phyloP scores from a whole-genome alignment of 2,113 vertebrate genomes.

The Canis aureus region DNA sequence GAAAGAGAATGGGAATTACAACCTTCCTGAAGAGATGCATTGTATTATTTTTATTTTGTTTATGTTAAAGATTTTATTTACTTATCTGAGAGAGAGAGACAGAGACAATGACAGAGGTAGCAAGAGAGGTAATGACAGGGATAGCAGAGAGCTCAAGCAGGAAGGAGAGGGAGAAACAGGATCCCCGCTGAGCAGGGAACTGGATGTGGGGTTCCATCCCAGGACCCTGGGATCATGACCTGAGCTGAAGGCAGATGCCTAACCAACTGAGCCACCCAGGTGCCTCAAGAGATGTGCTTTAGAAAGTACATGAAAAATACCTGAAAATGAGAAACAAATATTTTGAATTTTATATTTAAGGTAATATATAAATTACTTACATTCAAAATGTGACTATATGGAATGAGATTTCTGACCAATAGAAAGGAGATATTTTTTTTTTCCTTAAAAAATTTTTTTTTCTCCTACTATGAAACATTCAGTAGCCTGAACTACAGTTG shows the following conservation, averaged over 20 bases:
- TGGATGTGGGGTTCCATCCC: too few relatives aligned
- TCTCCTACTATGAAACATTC: not conserved
- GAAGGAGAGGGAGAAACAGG: too few relatives aligned
- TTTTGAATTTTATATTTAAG: constrained; percentile 51
- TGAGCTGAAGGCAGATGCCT: too few relatives aligned
- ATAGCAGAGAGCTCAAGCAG: too few relatives aligned
- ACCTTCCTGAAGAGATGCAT: not conserved
- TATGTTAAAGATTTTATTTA: too few relatives aligned
- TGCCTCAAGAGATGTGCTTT: not conserved
- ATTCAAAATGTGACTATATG: constrained; percentile 16
- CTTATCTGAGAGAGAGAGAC: too few relatives aligned
- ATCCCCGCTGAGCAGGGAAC: too few relatives aligned
- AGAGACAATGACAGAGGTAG: too few relatives aligned
- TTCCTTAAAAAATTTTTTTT: not conserved
- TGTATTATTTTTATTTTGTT: not conserved
- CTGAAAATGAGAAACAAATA: constrained; percentile 45
- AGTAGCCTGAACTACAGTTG: not conserved
- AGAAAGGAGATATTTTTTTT: constrained; percentile 8
- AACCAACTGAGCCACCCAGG: too few relatives aligned
- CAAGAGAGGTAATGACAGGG: too few relatives aligned
- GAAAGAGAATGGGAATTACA: not conserved
- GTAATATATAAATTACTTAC: not conserved
- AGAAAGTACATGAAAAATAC: not conserved
- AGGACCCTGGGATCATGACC: too few relatives aligned
- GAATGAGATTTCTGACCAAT: constrained; percentile 2